Percentiles rank a stretch among this genome's conserved stretches.
phyloP scores from a whole-genome alignment of 1,140 invertebrate species.

The Pachypeltis micranthus region DNA sequence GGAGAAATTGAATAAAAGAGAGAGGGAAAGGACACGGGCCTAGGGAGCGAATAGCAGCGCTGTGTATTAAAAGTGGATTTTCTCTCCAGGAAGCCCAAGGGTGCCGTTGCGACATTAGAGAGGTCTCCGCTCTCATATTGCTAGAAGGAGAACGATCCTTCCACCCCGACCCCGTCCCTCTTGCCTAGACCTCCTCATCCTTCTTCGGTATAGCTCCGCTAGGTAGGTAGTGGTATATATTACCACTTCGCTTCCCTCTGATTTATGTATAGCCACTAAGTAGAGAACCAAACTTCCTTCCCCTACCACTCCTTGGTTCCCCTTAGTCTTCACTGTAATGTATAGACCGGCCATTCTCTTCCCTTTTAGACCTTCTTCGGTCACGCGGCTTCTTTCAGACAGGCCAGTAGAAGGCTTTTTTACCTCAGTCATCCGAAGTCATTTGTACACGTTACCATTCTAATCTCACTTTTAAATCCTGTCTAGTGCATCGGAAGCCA shows the following conservation, averaged over 20 bases:
- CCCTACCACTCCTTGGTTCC: not conserved
- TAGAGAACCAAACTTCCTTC: conserved; percentile 9
- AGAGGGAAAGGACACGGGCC: not conserved
- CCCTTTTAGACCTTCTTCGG: not conserved
- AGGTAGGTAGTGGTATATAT: conserved; percentile 4
- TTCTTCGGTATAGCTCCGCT: too few species aligned
- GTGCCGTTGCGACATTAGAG: conserved; percentile 6
- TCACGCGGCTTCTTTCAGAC: too few species aligned
- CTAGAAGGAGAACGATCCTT: not conserved
- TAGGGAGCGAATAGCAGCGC: not conserved
- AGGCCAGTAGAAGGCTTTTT: too few species aligned
- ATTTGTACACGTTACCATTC: too few species aligned
- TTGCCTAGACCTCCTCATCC: too few species aligned
- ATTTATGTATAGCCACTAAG: conserved; percentile 9
- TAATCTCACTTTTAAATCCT: too few species aligned
- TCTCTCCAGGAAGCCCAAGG: not conserved
- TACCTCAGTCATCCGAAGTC: too few species aligned
- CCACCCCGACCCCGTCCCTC: not conserved
- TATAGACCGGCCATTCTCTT: conserved; percentile 2
- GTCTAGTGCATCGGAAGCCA: too few species aligned
- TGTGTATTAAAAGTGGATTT: conserved; percentile 10
- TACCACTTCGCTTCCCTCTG: conserved; percentile 7
- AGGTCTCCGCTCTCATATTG: conserved; percentile 5
- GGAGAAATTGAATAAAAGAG: conserved; percentile 4
- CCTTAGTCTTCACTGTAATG: not conserved